Conservation (phyloP, 2,113 vertebrate genomes). For the Solea solea region DNA sequence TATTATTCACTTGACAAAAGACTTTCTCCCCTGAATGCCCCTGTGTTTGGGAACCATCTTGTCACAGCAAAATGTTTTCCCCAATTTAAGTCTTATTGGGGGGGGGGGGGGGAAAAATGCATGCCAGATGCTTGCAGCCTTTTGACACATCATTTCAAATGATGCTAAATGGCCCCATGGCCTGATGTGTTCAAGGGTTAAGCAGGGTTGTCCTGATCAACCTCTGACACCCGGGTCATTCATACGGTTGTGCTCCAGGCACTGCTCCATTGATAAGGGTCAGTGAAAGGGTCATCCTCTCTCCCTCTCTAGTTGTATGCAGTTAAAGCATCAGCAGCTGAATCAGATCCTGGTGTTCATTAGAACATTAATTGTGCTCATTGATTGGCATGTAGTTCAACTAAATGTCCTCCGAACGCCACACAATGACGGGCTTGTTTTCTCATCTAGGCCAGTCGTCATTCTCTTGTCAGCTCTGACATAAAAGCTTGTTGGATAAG, state of each 20-base stretch:
- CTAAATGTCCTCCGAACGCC: conserved; percentile 39
- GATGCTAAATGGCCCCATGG: conserved; percentile 69
- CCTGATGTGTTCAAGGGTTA: conserved; percentile 76
- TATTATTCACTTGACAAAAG: too few species aligned
- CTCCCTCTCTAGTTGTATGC: conserved; percentile 66
- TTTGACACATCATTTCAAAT: conserved; percentile 73
- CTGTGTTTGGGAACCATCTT: conserved; percentile 21
- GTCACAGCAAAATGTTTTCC: conserved; percentile 17
- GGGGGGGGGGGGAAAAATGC: conserved; percentile 18
- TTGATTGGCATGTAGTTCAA: conserved; percentile 65
- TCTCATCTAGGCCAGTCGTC: conserved; percentile 24
- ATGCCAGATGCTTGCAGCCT: conserved; percentile 63
- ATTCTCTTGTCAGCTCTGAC: conserved; percentile 36
- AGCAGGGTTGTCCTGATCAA: conserved; percentile 76
- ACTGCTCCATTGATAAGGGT: conserved; percentile 69
- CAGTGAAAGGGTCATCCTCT: conserved; percentile 67
- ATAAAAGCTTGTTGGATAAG: conserved; percentile 24
- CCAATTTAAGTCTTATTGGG: conserved; percentile 34
- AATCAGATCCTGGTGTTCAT: conserved; percentile 62
- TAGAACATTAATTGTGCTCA: conserved; percentile 64
- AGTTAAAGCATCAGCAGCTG: conserved; percentile 67
- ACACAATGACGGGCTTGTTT: conserved; percentile 53
- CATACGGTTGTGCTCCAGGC: conserved; percentile 69
- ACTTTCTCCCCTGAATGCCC: not conserved
- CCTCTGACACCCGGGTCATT: conserved; percentile 80